Evolutionary conservation across 2,113 vertebrate genomes (phyloP).

Genomic region (Atrichornis clamosus): DNA sequence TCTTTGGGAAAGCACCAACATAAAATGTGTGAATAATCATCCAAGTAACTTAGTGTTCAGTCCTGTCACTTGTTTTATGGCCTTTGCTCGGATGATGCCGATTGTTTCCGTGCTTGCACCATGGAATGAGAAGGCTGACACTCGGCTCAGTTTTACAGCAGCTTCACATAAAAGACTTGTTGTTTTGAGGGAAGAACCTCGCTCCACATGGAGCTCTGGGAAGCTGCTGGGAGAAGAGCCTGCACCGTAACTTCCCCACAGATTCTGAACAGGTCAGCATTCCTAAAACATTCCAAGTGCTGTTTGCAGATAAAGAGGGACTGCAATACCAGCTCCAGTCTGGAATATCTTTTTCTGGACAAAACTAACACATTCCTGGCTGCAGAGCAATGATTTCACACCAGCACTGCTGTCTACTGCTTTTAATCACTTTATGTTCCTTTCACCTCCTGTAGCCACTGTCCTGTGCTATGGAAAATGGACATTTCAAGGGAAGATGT

Average conservation of each 20-base stretch:
- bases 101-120: neutral
- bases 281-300: neutral
- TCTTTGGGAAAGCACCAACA: neutral
- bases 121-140: neutral
- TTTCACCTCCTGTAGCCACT: neutral
- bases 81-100: neutral
- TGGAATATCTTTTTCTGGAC: neutral
- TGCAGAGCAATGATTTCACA: neutral
- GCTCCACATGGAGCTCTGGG: neutral
- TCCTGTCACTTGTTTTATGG: neutral
- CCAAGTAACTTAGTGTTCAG: neutral
- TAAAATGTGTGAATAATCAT: neutral
- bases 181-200: neutral
- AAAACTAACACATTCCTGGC: neutral
- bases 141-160: neutral
- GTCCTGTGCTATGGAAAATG: neutral
- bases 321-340: neutral
- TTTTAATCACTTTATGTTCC: neutral
- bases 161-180: neutral
- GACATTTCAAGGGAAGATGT: neutral
- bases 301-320: neutral
- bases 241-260: neutral
- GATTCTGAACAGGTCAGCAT: conserved; percentile 55
- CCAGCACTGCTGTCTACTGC: neutral
- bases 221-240: neutral